A percentile compares a stretch with the other conserved stretches of the same genome.
Evolutionary conservation across 2,113 vertebrate genomes (phyloP).

Genomic region (Zosterops hypoxanthus): DNA sequence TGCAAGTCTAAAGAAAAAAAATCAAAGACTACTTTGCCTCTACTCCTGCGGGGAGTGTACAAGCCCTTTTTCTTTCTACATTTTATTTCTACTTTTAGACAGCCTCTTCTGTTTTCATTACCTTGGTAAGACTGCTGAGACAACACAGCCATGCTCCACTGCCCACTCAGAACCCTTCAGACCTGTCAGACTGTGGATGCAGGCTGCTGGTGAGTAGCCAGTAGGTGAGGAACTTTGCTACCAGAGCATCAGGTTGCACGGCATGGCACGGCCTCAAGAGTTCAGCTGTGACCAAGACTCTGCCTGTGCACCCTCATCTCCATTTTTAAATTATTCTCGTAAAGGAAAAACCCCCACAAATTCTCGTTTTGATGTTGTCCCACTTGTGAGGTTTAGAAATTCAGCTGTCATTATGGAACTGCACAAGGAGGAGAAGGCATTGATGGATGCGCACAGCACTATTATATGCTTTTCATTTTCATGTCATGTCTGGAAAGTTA

Average conservation of each 20-base stretch:
- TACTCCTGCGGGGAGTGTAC: neutral
- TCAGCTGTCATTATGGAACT: neutral
- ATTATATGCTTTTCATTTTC: neutral
- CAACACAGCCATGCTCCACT: neutral
- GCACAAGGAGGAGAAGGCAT: neutral
- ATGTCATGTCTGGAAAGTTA: neutral
- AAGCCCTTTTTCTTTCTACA: neutral
- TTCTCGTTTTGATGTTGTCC: neutral
- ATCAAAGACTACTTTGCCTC: neutral
- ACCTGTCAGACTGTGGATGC: neutral
- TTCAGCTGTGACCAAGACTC: neutral
- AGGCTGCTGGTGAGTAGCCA: neutral
- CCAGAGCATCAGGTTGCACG: neutral
- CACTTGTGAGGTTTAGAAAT: neutral
- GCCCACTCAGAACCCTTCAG: neutral
- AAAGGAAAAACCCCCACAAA: accelerated
- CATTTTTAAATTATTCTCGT: neutral
- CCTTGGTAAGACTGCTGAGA: neutral
- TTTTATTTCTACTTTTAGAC: neutral
- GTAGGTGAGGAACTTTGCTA: neutral
- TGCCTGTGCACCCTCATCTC: neutral
- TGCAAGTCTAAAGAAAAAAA: neutral
- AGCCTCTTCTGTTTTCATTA: neutral
- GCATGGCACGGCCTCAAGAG: neutral
- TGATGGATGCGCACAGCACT: neutral